Conservation (phyloP, 2,113 vertebrate species). For the Pangasianodon gigas region DNA sequence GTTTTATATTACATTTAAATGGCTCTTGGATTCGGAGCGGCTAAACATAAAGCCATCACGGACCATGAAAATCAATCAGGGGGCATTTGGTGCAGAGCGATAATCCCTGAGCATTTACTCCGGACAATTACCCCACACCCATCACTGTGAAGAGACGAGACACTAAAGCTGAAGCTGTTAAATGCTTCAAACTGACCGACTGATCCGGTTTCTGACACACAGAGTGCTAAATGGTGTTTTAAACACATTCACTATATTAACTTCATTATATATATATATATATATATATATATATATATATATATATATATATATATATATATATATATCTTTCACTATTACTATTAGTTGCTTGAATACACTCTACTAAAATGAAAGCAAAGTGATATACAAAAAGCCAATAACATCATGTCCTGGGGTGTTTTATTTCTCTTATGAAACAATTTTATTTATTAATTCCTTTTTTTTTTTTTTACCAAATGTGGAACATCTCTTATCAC, state of each 20-base stretch:
- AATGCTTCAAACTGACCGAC: not conserved
- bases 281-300: no score
- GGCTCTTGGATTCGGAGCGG: conserved; percentile 46
- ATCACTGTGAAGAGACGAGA: conserved; percentile 8
- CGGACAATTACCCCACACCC: conserved; percentile 46
- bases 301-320: no score
- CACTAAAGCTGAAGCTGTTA: not conserved
- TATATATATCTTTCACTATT: no score
- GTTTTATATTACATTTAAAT: conserved; percentile 56
- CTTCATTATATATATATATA: no score
- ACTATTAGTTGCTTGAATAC: not conserved
- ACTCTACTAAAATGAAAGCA: no score
- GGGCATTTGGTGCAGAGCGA: conserved; percentile 54
- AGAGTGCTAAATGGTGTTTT: not conserved
- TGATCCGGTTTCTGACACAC: not conserved
- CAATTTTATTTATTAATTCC: no score
- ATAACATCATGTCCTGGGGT: no score
- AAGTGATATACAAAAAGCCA: no score
- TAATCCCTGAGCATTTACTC: conserved; percentile 42
- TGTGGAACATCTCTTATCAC: no score
- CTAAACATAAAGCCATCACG: conserved; percentile 63
- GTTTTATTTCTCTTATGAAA: no score
- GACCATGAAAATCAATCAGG: conserved; percentile 57
- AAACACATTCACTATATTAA: not conserved
- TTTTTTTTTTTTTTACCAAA: no score